A percentile compares a stretch with the other conserved stretches of the same genome.
Conservation (phyloP, 2,113 vertebrate genomes). For the Indicator indicator region DNA sequence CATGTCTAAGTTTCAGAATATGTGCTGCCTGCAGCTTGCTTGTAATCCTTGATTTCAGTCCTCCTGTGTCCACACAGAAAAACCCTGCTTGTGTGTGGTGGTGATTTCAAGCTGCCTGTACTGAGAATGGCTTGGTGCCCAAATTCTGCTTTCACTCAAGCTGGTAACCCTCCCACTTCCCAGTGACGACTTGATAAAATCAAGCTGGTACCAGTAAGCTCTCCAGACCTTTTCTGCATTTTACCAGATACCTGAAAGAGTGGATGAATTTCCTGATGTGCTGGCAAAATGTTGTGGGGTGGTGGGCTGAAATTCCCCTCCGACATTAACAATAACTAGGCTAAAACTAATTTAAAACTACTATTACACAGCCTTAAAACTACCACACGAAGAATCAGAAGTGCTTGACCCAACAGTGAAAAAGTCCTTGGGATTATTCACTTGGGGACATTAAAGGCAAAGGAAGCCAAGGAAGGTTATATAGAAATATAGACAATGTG, state of each 20-base stretch:
- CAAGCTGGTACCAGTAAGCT: neutral
- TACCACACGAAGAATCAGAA: neutral
- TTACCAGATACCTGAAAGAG: neutral
- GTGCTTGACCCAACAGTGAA: neutral
- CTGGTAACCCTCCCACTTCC: neutral
- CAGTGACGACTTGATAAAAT: neutral
- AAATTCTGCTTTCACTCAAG: neutral
- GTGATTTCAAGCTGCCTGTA: slow-evolving; percentile 1
- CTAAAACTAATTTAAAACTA: no score
- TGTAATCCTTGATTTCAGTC: neutral
- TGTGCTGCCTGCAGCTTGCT: neutral
- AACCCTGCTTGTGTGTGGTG: neutral
- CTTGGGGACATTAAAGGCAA: neutral
- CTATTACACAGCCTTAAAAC: no score
- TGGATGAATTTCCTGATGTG: neutral
- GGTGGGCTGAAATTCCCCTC: no score
- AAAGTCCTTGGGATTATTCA: neutral
- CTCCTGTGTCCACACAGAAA: neutral
- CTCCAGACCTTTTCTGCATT: neutral
- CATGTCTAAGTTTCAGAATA: neutral
- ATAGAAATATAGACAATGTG: neutral
- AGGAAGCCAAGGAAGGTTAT: neutral
- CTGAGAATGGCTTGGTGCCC: neutral
- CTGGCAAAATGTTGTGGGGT: neutral
- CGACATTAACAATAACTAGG: no score